Evolutionary conservation across 1,140 invertebrate genomes (phyloP), one percentile per base, ranked within the genome.

Genomic region (Prorops nasuta): DNA sequence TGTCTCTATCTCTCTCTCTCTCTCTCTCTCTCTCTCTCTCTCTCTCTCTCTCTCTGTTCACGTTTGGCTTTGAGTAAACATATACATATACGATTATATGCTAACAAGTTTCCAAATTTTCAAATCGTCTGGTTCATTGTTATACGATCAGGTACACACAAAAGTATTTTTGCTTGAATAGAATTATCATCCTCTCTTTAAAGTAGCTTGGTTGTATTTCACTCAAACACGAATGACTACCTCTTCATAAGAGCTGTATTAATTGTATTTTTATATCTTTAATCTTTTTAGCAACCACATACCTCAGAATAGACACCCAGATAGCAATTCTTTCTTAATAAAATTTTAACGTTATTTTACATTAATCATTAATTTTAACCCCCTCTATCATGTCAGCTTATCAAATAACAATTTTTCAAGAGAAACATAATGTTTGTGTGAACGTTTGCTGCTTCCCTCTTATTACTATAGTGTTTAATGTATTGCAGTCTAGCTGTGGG

Each of bases 221-320:
- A 64, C 51, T 59, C 56, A 59, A 51, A 65, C 60, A 70, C 62
- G 62, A 67, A 66, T 67, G 67, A 71, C 69, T 74, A 74, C 73
- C 72, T 74, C 69, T 67, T 70, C 56, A 56, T 72, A 73, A 72
- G n/a, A n/a, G n/a, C 59, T 71, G 68, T 76, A 74, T 74, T 75
- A 73, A 74, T 65, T 72, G n/a, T n/a, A n/a, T 72, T 74, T 75
- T 28, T 74, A 66, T 72, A 75, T 63, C 71, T 72, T 75, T 75
- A 75, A n/a, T 70, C 71, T 67, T 71, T 72, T 72, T 75, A 76
- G 71, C 72, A 73, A 75, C 71, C 71, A 63, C 69, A 76, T 74
- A 76, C 69, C 73, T 74, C 72, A 73, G 64, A 72, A 66, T 62
- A 65, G 59, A 56, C 50, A 63, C 58, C 60, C 64, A 66, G 56